Percentiles rank a stretch among this genome's conserved stretches.
phyloP scores from a whole-genome alignment of 2,797 vertebrate species.

The Gymnopithys bicolor region DNA sequence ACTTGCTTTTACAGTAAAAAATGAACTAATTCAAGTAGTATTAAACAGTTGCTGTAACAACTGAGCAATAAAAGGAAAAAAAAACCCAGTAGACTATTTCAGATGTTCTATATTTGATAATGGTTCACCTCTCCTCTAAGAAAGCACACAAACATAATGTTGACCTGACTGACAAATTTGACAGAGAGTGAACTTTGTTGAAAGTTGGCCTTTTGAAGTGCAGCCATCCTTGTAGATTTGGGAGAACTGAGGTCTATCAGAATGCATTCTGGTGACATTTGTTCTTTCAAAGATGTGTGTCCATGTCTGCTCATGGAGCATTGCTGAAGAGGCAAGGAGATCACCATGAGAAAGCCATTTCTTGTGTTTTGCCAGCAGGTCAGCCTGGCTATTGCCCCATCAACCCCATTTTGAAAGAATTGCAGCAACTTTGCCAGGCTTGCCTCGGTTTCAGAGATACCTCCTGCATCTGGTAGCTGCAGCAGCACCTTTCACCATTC shows the following conservation, averaged over 20 bases:
- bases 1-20: not conserved
- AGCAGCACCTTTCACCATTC: not conserved
- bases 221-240: not conserved
- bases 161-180: not conserved
- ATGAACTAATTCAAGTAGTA: not conserved
- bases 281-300: not conserved
- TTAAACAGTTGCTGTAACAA: not conserved
- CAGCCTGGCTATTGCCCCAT: not conserved
- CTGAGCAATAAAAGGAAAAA: not conserved
- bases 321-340: not conserved
- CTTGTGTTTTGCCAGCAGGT: not conserved
- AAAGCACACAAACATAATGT: not conserved
- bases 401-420: not conserved
- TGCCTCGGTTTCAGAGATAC: not conserved
- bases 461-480: not conserved
- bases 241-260: not conserved
- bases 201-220: not conserved
- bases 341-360: not conserved
- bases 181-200: not conserved
- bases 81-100: not conserved
- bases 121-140: not conserved
- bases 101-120: not conserved
- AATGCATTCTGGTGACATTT: not conserved
- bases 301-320: not conserved
- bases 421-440: not conserved